These are phyloP conservation scores for Manduca sexta DNA, from an alignment of 1,140 invertebrate genomes.

Conservation along the genomic window DNA sequence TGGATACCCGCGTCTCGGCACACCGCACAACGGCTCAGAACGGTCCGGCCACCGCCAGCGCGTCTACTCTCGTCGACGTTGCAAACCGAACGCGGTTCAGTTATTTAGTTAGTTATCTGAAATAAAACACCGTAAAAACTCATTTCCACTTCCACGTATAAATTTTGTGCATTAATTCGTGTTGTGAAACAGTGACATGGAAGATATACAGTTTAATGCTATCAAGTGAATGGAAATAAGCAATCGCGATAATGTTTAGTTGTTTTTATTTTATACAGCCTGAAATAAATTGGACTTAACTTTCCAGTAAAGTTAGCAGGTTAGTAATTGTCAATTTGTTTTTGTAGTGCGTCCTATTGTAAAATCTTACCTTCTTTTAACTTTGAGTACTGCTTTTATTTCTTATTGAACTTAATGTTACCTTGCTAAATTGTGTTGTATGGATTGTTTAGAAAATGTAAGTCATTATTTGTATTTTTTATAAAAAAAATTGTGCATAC, in stretches of 20 bases:
- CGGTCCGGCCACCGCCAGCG: not conserved
- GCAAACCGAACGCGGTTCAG: constrained; percentile 50
- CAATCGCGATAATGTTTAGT: constrained; percentile 36
- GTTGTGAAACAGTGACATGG: constrained; percentile 45
- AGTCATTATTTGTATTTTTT: too few species aligned
- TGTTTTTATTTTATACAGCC: constrained; percentile 21
- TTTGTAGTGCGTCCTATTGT: not conserved
- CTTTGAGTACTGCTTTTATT: too few species aligned
- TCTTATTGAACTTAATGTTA: too few species aligned
- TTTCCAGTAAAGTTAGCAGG: constrained; percentile 5
- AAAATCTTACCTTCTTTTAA: too few species aligned
- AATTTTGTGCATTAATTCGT: constrained; percentile 24
- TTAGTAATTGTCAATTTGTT: constrained; percentile 4
- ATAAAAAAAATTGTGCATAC: too few species aligned
- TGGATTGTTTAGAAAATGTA: too few species aligned
- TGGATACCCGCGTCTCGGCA: too few species aligned
- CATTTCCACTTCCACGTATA: constrained; percentile 5
- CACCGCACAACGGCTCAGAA: too few species aligned
- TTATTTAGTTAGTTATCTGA: too few species aligned
- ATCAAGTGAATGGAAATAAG: constrained; percentile 45
- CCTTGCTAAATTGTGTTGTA: too few species aligned
- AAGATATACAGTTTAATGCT: constrained; percentile 15
- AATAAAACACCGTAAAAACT: constrained; percentile 33
- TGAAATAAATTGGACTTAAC: constrained; percentile 12
- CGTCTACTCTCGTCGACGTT: constrained; percentile 15